Evolutionary conservation across 2,797 vertebrate species (phyloP).

Genomic region (Enteromius anoplus): DNA sequence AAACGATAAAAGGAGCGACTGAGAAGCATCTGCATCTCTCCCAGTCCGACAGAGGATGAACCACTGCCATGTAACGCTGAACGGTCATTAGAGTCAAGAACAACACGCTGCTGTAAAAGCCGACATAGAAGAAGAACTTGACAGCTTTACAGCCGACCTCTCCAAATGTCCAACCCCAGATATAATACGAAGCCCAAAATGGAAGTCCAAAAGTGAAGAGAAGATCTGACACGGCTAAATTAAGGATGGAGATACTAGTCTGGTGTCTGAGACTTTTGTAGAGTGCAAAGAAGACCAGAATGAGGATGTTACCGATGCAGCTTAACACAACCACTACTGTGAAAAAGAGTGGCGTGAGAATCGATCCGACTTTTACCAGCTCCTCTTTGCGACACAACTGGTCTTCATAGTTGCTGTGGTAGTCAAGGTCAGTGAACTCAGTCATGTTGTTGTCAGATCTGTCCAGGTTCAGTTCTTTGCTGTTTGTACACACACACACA

Average conservation of each 20-base stretch:
- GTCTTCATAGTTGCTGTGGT: fast-evolving
- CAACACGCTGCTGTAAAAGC: slow-evolving; percentile 89
- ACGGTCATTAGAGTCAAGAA: slow-evolving; percentile 88
- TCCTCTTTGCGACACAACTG: slow-evolving; percentile 1
- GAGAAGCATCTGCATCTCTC: slow-evolving; percentile 59
- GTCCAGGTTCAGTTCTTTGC: background rate
- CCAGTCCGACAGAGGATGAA: slow-evolving; percentile 79
- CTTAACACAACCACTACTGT: slow-evolving; percentile 81
- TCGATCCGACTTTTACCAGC: slow-evolving; percentile 8
- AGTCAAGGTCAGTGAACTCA: background rate
- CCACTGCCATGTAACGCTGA: slow-evolving; percentile 85
- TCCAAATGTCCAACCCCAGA: slow-evolving; percentile 83
- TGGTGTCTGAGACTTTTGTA: slow-evolving; percentile 85
- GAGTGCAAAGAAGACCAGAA: slow-evolving; percentile 83
- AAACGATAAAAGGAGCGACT: slow-evolving; percentile 71
- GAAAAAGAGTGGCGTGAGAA: slow-evolving; percentile 70
- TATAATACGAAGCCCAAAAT: slow-evolving; percentile 78
- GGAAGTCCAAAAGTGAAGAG: slow-evolving; percentile 88
- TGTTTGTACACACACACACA: background rate
- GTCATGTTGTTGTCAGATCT: background rate
- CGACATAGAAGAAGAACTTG: slow-evolving; percentile 82
- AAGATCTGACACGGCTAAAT: slow-evolving; percentile 90
- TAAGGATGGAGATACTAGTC: slow-evolving; percentile 90
- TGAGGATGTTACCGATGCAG: slow-evolving; percentile 85
- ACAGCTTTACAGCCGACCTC: slow-evolving; percentile 46